Evolutionary conservation across 2,888 invertebrate species (phyloP), one percentile per base, ranked within the genome.

Genomic region (Tenthredo scrophulariae): DNA sequence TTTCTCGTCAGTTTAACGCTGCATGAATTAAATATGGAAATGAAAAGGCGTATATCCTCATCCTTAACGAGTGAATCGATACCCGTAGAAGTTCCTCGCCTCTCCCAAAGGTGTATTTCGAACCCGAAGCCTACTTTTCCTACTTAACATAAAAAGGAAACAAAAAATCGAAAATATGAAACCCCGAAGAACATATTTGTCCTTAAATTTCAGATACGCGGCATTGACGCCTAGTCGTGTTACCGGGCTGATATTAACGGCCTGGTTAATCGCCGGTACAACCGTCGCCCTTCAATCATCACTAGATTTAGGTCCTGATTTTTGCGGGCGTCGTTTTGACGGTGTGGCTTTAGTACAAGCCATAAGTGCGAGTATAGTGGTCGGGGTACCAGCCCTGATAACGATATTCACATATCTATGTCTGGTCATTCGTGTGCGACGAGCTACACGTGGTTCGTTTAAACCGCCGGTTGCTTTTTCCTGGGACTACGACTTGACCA

Each of bases 301-400:
- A 65, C 91, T 95, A 40, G 94, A 94, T 15, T 91, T 95, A 0
- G 96, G 96, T 37, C 96, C 96, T 85, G 96, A 97, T 89, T 96
- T 96, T 89, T 97, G 97, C 91, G 94, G 94, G 10, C 94, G 96
- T 4, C 92, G 92, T 50, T 94, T 95, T 87, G 91, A 90, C 74
- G 95, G 96, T 0, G 94, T 96, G 87, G 93, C 94, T 26, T 93
- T 94, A 84, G 96, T 95, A 88, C 95, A 96, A 86, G 91, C 94
- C 0, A 90, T 94, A 1, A 95, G 96, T 0, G 94, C 94, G 0
- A 93, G 95, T 7, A 87, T 96, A 0, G 94, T 96, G 77, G 95
- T 97, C 54, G 94, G 94, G 0, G 88, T 96, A 13, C 97, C 96
- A 0, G 93, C 94, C 37, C 77, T 95, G 0, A 86, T 96, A 4